These are phyloP conservation scores for Coryphaenoides rupestris DNA, from an alignment of 2,113 vertebrate species.

Conservation along the genomic window DNA sequence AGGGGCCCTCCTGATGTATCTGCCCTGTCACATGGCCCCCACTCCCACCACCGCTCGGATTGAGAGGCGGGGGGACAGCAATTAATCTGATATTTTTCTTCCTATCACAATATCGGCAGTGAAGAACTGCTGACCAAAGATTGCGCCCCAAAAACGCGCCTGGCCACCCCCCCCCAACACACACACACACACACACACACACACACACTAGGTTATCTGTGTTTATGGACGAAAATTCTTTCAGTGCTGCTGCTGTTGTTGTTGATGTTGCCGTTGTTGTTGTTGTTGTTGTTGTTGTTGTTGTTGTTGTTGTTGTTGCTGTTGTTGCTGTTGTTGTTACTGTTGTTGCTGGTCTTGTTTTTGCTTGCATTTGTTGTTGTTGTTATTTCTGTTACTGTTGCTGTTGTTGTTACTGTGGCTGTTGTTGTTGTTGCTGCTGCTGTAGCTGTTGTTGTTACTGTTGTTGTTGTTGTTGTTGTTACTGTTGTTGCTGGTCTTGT, in stretches of 20 bases:
- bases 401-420: too few species aligned
- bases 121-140: conserved; percentile 65
- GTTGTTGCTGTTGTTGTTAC: too few species aligned
- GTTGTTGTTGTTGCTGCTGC: too few species aligned
- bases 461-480: too few species aligned
- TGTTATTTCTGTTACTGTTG: too few species aligned
- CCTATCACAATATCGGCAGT: conserved; percentile 41
- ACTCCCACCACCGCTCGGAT: conserved; percentile 67
- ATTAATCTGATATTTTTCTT: conserved; percentile 69
- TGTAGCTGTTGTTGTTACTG: too few species aligned
- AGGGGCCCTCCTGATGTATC: conserved; percentile 64
- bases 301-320: too few species aligned
- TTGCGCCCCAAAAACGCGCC: conserved; percentile 21
- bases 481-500: too few species aligned
- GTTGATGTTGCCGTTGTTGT: too few species aligned
- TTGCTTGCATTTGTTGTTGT: too few species aligned
- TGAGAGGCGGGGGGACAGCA: conserved; percentile 57
- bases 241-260: conserved; percentile 10
- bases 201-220: conserved; percentile 12
- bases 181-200: not conserved
- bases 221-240: conserved; percentile 49
- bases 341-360: too few species aligned
- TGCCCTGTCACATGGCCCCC: conserved; percentile 60
- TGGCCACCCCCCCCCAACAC: conserved; percentile 1
- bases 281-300: too few species aligned